Evolutionary conservation across 2,797 vertebrate species (phyloP).

Genomic region (Acrossocheilus wenchowensis): DNA sequence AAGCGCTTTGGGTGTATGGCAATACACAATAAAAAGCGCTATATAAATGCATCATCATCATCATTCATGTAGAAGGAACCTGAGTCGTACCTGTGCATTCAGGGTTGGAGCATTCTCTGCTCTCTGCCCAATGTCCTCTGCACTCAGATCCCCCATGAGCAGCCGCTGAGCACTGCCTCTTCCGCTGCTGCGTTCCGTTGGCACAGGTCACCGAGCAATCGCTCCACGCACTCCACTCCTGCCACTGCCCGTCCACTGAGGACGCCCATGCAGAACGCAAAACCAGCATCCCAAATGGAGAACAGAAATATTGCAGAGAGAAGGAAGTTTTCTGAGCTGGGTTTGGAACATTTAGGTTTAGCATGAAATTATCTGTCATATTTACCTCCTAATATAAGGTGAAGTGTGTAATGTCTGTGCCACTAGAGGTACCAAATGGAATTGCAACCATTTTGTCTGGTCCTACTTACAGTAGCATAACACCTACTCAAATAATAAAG

Average conservation of each 20-base stretch:
- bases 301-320: conserved; percentile 65
- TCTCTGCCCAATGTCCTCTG: conserved; percentile 98
- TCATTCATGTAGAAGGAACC: not conserved
- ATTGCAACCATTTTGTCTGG: not conserved
- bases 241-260: conserved; percentile 98
- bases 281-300: conserved; percentile 68
- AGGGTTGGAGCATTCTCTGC: conserved; percentile 95
- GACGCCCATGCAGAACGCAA: conserved; percentile 61
- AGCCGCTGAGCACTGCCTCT: conserved; percentile 92
- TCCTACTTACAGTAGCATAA: not conserved
- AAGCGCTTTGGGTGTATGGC: too few species aligned
- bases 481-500: not conserved
- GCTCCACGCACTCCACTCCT: conserved; percentile 98
- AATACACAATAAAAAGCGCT: too few species aligned
- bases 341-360: not conserved
- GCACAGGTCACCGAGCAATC: conserved; percentile 98
- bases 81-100: conserved; percentile 93
- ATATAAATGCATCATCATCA: too few species aligned
- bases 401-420: not conserved
- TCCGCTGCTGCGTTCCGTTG: conserved; percentile 97
- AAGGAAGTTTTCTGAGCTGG: not conserved
- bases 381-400: not conserved
- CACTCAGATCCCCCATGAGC: conserved; percentile 98
- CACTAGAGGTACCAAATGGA: not conserved
- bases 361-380: not conserved